These are phyloP conservation scores for Parus major DNA, from an alignment of 2,113 vertebrate species.

Conservation along the genomic window DNA sequence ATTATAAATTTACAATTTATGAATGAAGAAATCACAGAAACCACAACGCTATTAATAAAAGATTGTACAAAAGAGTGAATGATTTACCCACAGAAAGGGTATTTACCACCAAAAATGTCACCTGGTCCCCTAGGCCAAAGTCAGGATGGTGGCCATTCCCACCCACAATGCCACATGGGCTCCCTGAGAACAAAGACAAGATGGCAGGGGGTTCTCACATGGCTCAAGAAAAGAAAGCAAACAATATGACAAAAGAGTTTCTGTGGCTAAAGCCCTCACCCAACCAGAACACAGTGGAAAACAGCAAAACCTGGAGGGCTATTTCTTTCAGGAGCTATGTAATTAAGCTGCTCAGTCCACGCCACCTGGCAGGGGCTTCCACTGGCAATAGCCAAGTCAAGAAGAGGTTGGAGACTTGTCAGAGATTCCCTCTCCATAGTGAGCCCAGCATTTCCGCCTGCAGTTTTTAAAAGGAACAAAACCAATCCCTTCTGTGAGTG, in stretches of 20 bases:
- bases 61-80: neutral
- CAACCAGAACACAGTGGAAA: neutral
- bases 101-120: neutral
- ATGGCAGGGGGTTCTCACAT: neutral
- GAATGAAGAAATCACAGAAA: neutral
- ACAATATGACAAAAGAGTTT: neutral
- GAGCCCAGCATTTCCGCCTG: accelerated
- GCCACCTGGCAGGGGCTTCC: neutral
- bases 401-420: neutral
- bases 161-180: no score
- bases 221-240: neutral
- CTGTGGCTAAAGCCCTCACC: neutral
- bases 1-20: neutral
- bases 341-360: neutral
- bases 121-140: neutral
- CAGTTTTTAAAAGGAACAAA: neutral
- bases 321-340: accelerated
- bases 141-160: neutral
- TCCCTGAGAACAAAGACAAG: neutral
- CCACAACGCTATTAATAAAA: neutral
- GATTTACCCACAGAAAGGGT: neutral
- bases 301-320: neutral
- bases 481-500: accelerated
- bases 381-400: accelerated
- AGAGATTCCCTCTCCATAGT: neutral